Evolutionary conservation across 1,140 invertebrate genomes (phyloP).

Genomic region (Hermetia illucens): DNA sequence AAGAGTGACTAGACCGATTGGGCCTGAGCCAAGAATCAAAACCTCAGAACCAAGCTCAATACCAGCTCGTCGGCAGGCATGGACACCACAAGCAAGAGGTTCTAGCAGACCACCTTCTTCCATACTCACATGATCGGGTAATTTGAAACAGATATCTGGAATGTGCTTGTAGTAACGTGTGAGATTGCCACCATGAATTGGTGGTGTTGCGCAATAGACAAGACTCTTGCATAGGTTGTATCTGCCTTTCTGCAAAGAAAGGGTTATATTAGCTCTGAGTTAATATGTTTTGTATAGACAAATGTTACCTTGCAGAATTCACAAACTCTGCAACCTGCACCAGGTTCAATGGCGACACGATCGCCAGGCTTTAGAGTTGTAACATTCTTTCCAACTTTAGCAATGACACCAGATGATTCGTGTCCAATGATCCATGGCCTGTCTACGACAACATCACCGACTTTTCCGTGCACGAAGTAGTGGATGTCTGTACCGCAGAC

Average conservation of each 20-base stretch:
- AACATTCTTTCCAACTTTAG: constrained; percentile 53
- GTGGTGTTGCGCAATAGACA: constrained; percentile 81
- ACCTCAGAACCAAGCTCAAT: constrained; percentile 54
- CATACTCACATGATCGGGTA: constrained; percentile 76
- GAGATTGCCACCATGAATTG: constrained; percentile 67
- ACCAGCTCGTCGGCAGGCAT: constrained; percentile 70
- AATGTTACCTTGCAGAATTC: constrained; percentile 53
- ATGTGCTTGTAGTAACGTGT: constrained; percentile 73
- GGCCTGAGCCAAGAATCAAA: constrained; percentile 80
- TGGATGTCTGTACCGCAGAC: constrained; percentile 96
- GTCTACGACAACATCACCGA: constrained; percentile 68
- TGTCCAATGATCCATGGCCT: constrained; percentile 83
- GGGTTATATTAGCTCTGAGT: not conserved
- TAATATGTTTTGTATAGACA: not conserved
- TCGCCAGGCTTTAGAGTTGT: constrained; percentile 66
- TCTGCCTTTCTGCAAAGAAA: constrained; percentile 44
- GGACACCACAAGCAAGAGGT: constrained; percentile 85
- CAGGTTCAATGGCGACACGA: constrained; percentile 86
- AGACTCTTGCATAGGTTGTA: constrained; percentile 87
- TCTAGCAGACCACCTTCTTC: constrained; percentile 91
- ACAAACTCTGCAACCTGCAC: constrained; percentile 74
- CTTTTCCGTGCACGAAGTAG: constrained; percentile 69
- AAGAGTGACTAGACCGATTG: constrained; percentile 77
- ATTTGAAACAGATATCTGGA: constrained; percentile 85
- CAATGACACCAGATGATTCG: constrained; percentile 62